Percentiles rank a stretch among this genome's conserved stretches.
Evolutionary conservation across 2,113 vertebrate species (phyloP).

Genomic region (Hylia prasina): DNA sequence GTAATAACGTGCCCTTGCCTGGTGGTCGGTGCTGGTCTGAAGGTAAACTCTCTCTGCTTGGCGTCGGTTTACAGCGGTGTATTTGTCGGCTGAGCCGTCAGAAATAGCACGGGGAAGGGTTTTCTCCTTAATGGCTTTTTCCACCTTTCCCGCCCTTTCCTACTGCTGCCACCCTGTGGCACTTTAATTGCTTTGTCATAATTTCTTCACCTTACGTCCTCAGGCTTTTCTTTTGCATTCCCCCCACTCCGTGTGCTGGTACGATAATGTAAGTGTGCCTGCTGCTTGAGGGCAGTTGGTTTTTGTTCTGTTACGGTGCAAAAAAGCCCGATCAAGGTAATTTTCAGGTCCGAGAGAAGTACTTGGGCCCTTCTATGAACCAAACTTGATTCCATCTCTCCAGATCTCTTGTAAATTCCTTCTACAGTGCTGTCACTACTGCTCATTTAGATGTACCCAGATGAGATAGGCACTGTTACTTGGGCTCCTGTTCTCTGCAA

Average conservation of each 20-base stretch:
- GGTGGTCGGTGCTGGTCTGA: conserved; percentile 49
- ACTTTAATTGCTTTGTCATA: background rate
- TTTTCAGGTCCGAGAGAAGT: background rate
- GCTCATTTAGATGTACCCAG: background rate
- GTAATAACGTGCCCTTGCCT: conserved; percentile 55
- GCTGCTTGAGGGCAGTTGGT: background rate
- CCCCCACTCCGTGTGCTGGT: background rate
- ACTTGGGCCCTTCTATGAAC: background rate
- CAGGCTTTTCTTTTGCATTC: background rate
- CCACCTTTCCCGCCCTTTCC: background rate
- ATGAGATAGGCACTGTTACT: background rate
- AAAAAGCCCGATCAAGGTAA: background rate
- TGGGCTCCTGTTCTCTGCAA: background rate
- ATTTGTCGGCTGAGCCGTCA: background rate
- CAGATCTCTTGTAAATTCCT: background rate
- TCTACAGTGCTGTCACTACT: background rate
- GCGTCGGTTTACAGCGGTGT: background rate
- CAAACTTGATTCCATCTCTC: background rate
- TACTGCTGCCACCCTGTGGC: background rate
- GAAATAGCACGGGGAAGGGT: background rate
- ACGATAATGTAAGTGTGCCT: background rate
- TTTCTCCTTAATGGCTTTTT: background rate
- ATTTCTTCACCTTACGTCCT: background rate
- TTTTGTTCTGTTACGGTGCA: background rate
- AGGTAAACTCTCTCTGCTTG: conserved; percentile 32